A percentile compares a stretch with the other conserved stretches of the same genome.
These are phyloP conservation scores for Oreohelix idahoensis DNA, from an alignment of 1,140 invertebrate species.

Conservation along the genomic window DNA sequence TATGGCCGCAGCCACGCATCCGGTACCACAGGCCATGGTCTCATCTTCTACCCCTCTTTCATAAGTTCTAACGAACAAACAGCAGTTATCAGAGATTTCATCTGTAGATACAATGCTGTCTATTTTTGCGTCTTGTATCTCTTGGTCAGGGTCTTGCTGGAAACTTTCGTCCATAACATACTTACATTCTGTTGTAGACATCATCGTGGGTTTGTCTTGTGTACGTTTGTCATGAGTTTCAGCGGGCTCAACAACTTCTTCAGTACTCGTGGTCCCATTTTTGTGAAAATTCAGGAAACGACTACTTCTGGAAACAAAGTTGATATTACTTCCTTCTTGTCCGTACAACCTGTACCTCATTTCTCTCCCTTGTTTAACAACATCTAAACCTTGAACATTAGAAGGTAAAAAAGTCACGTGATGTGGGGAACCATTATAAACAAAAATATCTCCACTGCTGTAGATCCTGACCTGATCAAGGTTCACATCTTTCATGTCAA, in stretches of 20 bases:
- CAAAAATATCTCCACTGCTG: constrained; percentile 35
- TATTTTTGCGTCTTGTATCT: no score
- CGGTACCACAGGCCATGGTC: constrained; percentile 51
- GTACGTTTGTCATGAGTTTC: neutral
- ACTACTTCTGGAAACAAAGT: constrained; percentile 30
- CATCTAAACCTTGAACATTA: constrained; percentile 26
- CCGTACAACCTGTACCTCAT: constrained; percentile 32
- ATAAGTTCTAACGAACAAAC: constrained; percentile 42
- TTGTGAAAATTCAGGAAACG: no score
- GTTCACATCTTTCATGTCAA: constrained; percentile 35
- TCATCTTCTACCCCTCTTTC: constrained; percentile 55
- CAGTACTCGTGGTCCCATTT: neutral
- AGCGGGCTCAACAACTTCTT: neutral
- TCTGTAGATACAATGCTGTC: neutral
- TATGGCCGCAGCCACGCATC: constrained; percentile 44
- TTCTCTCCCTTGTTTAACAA: constrained; percentile 27
- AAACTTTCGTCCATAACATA: neutral
- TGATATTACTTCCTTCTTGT: constrained; percentile 42
- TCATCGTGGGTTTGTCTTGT: neutral
- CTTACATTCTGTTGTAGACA: no score
- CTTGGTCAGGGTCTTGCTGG: neutral
- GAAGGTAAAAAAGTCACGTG: constrained; percentile 41
- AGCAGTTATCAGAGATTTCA: neutral
- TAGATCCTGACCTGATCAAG: constrained; percentile 7
- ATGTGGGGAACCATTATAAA: constrained; percentile 50